A percentile compares a stretch with the other conserved stretches of the same genome.
These are phyloP conservation scores for Rapana venosa DNA, from an alignment of 2,888 invertebrate species.

Conservation along the genomic window DNA sequence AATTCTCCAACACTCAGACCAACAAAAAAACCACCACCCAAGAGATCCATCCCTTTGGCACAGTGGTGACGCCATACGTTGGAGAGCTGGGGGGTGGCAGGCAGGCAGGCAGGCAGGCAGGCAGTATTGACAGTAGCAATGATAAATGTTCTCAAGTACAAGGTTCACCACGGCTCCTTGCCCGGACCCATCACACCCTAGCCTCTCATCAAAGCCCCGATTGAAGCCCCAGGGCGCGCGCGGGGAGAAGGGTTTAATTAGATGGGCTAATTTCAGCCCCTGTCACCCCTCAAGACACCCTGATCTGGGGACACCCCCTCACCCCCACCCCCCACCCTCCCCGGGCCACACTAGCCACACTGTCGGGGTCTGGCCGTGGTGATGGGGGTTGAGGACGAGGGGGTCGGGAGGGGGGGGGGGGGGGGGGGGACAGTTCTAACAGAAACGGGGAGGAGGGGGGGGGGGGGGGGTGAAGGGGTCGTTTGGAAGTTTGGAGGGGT, in stretches of 20 bases:
- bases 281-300: constrained; percentile 15
- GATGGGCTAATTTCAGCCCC: constrained; percentile 30
- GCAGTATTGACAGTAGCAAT: constrained; percentile 35
- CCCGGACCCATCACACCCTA: constrained; percentile 22
- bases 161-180: constrained; percentile 3
- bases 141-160: constrained; percentile 34
- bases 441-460: neutral
- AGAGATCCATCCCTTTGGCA: neutral
- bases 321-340: neutral
- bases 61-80: neutral
- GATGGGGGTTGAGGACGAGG: neutral
- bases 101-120: no score
- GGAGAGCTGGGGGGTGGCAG: neutral
- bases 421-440: neutral
- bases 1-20: no score
- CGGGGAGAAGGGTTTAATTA: constrained; percentile 23
- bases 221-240: constrained; percentile 7
- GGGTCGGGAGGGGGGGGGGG: neutral
- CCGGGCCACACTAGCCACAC: neutral
- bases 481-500: no score
- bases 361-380: neutral
- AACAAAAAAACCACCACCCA: no score
- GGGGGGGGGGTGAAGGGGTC: neutral
- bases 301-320: neutral
- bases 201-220: constrained; percentile 32